Conservation (phyloP, 2,797 vertebrate species). For the Sebastes matsubarae region DNA sequence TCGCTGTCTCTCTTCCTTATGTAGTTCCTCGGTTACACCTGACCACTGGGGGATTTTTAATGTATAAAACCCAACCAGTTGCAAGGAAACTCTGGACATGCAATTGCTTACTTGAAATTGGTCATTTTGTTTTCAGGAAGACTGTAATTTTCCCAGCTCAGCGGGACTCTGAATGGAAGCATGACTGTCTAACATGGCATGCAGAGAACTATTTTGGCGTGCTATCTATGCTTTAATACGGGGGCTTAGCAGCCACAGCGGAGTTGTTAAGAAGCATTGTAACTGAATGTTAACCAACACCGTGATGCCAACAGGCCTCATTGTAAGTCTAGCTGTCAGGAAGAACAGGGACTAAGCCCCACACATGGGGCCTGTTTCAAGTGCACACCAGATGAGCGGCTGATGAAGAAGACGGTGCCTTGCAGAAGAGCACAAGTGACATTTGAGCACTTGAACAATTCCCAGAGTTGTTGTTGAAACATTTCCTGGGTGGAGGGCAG, state of each 20-base stretch:
- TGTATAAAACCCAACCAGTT: constrained; percentile 5
- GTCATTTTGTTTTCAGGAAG: constrained; percentile 5
- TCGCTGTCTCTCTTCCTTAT: constrained; percentile 42
- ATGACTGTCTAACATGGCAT: constrained; percentile 40
- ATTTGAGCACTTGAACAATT: constrained; percentile 26
- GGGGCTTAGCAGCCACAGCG: constrained; percentile 61
- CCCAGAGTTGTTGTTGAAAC: constrained; percentile 29
- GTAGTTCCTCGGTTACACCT: neutral
- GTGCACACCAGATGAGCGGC: constrained; percentile 37
- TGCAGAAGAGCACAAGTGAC: constrained; percentile 22
- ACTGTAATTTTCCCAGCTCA: constrained; percentile 44
- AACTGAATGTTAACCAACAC: constrained; percentile 64
- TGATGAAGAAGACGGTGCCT: constrained; percentile 33
- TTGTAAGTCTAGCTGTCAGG: constrained; percentile 56
- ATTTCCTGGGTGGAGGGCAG: constrained; percentile 11
- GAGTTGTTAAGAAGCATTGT: constrained; percentile 60
- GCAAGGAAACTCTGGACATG: constrained; percentile 16
- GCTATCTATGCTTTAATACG: constrained; percentile 56
- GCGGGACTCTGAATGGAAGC: constrained; percentile 33
- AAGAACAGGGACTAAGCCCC: constrained; percentile 45
- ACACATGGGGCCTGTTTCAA: constrained; percentile 35
- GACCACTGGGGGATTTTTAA: constrained; percentile 25
- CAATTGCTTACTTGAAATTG: constrained; percentile 25
- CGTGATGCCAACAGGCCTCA: constrained; percentile 45
- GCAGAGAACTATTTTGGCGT: constrained; percentile 45